Evolutionary conservation across 30 jellyfish, hydroid and myxozoan genomes (phyloP).

Genomic region (Catostylus mosaicus): DNA sequence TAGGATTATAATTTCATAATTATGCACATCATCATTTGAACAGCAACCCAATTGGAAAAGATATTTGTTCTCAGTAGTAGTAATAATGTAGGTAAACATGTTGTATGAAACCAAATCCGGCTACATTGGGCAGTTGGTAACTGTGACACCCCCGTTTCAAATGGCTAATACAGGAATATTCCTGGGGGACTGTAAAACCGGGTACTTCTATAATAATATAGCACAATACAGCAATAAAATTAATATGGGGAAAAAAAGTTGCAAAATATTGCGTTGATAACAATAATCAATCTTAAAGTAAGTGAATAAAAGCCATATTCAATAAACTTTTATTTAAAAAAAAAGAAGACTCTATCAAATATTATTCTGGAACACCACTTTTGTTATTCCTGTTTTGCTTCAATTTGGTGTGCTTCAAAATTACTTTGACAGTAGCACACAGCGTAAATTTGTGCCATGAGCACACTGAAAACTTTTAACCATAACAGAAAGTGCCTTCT

Average conservation of each 20-base stretch:
- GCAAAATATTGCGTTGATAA: neutral
- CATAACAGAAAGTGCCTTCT: neutral
- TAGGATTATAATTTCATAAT: neutral
- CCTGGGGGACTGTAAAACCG: constrained; percentile 20
- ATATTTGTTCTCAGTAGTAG: neutral
- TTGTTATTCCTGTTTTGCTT: neutral
- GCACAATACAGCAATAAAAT: neutral
- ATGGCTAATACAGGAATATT: constrained; percentile 22
- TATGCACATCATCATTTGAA: constrained; percentile 16
- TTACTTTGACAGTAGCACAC: neutral
- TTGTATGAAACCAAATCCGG: constrained; percentile 16
- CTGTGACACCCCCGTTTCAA: constrained; percentile 29
- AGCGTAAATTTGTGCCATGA: neutral
- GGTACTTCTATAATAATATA: neutral
- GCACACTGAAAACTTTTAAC: neutral
- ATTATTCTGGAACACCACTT: neutral
- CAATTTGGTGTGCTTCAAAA: neutral
- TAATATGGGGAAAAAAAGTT: neutral
- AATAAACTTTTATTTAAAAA: neutral
- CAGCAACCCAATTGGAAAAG: constrained; percentile 25
- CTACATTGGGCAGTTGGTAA: constrained; percentile 26
- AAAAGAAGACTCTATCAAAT: neutral
- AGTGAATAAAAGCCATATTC: neutral
- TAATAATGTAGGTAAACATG: constrained; percentile 2
- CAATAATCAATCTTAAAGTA: neutral